phyloP scores from a whole-genome alignment of 64 coral and sea anemone genomes.

The Pocillopora verrucosa region DNA sequence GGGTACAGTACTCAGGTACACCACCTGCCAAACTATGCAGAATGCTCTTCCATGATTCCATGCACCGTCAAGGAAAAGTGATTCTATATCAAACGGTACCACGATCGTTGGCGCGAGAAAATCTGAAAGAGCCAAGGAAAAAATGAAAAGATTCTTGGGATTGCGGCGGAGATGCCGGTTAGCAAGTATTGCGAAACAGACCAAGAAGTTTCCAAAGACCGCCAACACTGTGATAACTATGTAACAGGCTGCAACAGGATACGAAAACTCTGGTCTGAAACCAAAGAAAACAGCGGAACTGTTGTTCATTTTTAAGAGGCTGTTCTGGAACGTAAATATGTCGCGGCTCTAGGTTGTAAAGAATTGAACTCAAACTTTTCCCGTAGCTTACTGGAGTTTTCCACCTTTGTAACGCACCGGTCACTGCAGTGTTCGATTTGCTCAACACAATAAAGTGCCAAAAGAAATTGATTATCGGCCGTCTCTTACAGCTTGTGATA shows the following conservation, averaged over 20 bases:
- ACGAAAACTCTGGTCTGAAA: neutral
- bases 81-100: conserved; percentile 75
- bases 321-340: no score
- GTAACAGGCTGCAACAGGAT: conserved; percentile 1
- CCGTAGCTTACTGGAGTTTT: no score
- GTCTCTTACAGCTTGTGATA: no score
- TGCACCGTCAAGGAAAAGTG: conserved; percentile 7
- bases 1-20: conserved; percentile 74
- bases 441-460: no score
- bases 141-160: conserved; percentile 44
- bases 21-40: conserved; percentile 56
- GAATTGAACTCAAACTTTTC: no score
- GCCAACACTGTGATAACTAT: conserved; percentile 33
- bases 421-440: no score
- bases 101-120: conserved; percentile 34
- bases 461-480: no score
- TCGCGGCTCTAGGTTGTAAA: no score
- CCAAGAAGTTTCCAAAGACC: conserved; percentile 45
- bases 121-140: conserved; percentile 66
- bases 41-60: conserved; percentile 67
- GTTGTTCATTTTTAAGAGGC: neutral
- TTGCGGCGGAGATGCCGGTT: conserved; percentile 27
- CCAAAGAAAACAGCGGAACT: neutral
- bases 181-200: conserved; percentile 42
- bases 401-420: no score